These are phyloP conservation scores for Astropecten irregularis DNA, from an alignment of 53 echinoderm and acorn worm genomes.

Conservation along the genomic window DNA sequence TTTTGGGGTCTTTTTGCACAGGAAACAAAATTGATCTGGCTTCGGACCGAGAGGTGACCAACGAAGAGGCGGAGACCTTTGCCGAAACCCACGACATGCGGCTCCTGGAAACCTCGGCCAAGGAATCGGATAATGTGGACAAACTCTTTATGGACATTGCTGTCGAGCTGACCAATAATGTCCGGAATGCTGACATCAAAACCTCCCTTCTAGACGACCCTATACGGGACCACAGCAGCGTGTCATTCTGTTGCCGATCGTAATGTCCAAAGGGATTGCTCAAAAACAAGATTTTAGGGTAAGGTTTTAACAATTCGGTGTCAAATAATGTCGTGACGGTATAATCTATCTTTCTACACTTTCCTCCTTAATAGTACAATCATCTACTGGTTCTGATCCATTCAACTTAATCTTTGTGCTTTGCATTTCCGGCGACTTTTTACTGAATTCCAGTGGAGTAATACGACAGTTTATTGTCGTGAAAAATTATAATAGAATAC, in stretches of 20 bases:
- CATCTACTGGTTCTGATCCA: no score
- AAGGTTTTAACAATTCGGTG: no score
- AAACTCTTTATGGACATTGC: conserved; percentile 94
- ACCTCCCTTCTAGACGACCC: conserved; percentile 68
- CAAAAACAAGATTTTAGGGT: no score
- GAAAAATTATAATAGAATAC: no score
- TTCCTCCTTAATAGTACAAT: background rate
- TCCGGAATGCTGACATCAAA: conserved; percentile 87
- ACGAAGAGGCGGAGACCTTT: conserved; percentile 83
- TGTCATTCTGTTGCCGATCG: conserved; percentile 69
- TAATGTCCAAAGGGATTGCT: background rate
- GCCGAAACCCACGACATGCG: conserved; percentile 91
- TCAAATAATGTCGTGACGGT: no score
- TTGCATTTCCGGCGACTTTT: no score
- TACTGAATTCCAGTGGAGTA: no score
- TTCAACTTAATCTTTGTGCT: no score
- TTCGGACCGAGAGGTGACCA: conserved; percentile 83
- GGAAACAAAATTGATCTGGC: conserved; percentile 95
- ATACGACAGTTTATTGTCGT: no score
- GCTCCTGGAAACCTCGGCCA: conserved; percentile 95
- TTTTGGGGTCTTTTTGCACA: conserved; percentile 22
- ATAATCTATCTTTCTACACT: no score
- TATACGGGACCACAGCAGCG: conserved; percentile 75
- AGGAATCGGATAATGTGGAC: conserved; percentile 98
- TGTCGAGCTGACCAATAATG: conserved; percentile 93